phyloP scores from a whole-genome alignment of 2,797 vertebrate genomes.

The Poecilia gillii region DNA sequence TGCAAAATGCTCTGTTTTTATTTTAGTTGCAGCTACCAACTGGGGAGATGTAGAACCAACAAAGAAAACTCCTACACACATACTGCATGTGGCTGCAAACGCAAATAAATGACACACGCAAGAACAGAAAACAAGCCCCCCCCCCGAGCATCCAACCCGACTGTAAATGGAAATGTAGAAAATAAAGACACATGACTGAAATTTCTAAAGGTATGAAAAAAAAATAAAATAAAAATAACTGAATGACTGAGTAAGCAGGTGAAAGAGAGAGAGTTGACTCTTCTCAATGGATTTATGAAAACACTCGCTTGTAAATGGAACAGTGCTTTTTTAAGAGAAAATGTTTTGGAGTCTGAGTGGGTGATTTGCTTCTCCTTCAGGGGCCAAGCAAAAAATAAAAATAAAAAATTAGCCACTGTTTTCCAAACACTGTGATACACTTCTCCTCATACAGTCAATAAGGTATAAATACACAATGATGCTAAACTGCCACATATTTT shows the following conservation, averaged over 20 bases:
- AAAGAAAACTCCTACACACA: slow-evolving; percentile 59
- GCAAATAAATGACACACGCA: slow-evolving; percentile 9
- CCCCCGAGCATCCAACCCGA: slow-evolving; percentile 23
- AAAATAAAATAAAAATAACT: neutral
- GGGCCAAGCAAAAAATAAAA: neutral
- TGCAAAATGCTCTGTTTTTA: slow-evolving; percentile 1
- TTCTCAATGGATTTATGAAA: neutral
- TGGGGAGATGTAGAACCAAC: slow-evolving; percentile 68
- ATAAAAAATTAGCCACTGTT: neutral
- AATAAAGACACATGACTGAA: slow-evolving; percentile 19
- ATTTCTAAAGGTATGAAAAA: slow-evolving; percentile 36
- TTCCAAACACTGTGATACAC: neutral
- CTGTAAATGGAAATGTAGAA: slow-evolving; percentile 34
- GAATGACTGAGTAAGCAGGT: neutral
- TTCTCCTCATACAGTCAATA: neutral
- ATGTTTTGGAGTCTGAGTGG: neutral
- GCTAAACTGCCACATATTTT: neutral
- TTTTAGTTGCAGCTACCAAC: slow-evolving; percentile 27
- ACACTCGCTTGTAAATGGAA: neutral
- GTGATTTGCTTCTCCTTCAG: neutral
- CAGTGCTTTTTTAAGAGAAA: neutral
- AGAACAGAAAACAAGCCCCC: slow-evolving; percentile 17
- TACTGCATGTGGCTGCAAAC: slow-evolving; percentile 20
- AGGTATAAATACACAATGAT: neutral
- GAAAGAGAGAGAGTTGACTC: neutral